These are phyloP conservation scores for Rhaphigaster nebulosa DNA, from an alignment of 2,888 invertebrate genomes.

Conservation along the genomic window DNA sequence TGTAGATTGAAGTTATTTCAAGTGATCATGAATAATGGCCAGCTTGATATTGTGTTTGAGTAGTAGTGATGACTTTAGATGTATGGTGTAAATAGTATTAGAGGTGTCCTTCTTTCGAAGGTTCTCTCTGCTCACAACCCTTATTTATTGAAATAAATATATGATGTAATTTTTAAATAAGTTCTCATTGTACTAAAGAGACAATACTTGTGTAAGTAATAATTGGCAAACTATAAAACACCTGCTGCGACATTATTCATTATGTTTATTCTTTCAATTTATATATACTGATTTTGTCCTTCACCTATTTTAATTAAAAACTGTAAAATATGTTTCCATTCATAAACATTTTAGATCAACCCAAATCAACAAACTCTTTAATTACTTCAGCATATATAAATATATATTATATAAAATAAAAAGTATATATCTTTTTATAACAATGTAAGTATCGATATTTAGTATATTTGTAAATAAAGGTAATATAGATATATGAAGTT, in stretches of 20 bases:
- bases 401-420: conserved; percentile 44
- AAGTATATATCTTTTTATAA: conserved; percentile 43
- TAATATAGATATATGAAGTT: conserved; percentile 49
- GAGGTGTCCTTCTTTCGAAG: conserved; percentile 13
- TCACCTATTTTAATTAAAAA: not conserved
- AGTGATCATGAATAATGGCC: not conserved
- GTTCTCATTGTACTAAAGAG: conserved; percentile 51
- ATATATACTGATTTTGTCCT: not conserved
- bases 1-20: not conserved
- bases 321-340: not conserved
- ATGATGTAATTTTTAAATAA: conserved; percentile 51
- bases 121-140: conserved; percentile 55
- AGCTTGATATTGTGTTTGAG: conserved; percentile 10
- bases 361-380: not conserved
- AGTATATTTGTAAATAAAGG: conserved; percentile 55
- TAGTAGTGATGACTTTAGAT: conserved; percentile 38
- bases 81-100: conserved; percentile 37
- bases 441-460: conserved; percentile 49
- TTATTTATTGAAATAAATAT: conserved; percentile 58
- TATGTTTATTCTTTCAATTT: not conserved
- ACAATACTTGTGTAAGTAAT: conserved; percentile 49
- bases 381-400: conserved; percentile 8
- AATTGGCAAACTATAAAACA: not conserved
- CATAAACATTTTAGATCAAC: not conserved
- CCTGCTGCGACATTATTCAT: not conserved